These are phyloP conservation scores for Silurus aristotelis DNA, from an alignment of 2,797 vertebrate species.

Conservation along the genomic window DNA sequence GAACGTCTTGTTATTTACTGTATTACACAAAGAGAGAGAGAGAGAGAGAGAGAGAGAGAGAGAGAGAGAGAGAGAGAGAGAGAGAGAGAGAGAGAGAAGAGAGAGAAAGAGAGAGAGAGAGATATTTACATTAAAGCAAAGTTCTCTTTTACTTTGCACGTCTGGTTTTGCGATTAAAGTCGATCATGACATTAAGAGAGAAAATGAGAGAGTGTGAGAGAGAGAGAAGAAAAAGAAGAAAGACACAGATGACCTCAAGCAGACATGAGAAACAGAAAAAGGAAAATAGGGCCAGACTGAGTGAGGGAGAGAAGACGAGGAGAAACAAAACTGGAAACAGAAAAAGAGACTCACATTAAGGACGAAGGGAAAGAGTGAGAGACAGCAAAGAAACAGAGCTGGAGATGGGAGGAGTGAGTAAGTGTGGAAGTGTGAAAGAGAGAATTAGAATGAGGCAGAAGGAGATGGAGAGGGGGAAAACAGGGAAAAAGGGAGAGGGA, in stretches of 20 bases:
- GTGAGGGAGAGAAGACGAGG: background rate
- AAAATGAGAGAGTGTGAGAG: background rate
- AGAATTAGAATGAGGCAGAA: background rate
- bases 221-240: too few relatives aligned
- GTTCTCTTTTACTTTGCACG: background rate
- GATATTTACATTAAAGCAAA: background rate
- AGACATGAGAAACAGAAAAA: background rate
- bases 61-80: background rate
- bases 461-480: background rate
- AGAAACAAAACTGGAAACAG: background rate
- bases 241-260: background rate
- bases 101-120: background rate
- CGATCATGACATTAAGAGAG: background rate
- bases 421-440: too few relatives aligned
- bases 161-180: background rate
- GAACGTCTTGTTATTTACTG: constrained; percentile 3
- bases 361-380: too few relatives aligned
- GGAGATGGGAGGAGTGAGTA: background rate
- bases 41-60: background rate
- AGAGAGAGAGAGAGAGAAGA: background rate
- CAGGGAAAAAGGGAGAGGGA: background rate
- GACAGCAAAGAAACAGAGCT: background rate
- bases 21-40: background rate
- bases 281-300: background rate
- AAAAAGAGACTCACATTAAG: background rate